Evolutionary conservation across 2,113 vertebrate species (phyloP).

Genomic region (Felis chaus): DNA sequence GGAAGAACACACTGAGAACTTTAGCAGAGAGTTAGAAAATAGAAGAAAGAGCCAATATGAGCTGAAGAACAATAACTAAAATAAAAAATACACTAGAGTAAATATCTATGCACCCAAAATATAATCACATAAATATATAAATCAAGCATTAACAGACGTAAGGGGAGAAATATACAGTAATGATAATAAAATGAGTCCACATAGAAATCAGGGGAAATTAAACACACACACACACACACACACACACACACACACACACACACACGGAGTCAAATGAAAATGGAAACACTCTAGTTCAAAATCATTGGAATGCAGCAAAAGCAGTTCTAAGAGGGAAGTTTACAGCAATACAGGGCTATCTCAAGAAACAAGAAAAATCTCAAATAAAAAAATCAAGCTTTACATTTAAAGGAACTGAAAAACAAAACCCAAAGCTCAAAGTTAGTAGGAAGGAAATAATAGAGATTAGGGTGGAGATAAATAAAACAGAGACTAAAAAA

Average conservation of each 20-base stretch:
- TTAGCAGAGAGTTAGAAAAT: neutral
- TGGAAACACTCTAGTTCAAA: neutral
- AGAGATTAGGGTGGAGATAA: neutral
- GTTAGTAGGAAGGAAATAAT: neutral
- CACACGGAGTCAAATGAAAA: neutral
- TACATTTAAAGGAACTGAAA: neutral
- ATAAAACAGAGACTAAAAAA: neutral
- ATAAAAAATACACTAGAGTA: neutral
- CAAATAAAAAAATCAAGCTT: neutral
- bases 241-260: neutral
- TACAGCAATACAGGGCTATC: neutral
- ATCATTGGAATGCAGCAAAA: neutral
- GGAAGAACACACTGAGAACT: neutral
- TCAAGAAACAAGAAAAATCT: neutral
- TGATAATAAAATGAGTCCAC: neutral
- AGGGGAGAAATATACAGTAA: neutral
- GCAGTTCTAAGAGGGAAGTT: neutral
- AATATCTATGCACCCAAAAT: neutral
- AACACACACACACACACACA: neutral
- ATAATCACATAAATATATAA: neutral
- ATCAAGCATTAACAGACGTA: neutral
- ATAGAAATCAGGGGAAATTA: neutral
- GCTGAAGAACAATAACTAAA: neutral
- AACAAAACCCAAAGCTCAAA: neutral
- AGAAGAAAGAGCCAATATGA: neutral